Base-by-base conservation (phyloP, 1,140 invertebrate genomes). In the Orchesella cincta region DNA sequence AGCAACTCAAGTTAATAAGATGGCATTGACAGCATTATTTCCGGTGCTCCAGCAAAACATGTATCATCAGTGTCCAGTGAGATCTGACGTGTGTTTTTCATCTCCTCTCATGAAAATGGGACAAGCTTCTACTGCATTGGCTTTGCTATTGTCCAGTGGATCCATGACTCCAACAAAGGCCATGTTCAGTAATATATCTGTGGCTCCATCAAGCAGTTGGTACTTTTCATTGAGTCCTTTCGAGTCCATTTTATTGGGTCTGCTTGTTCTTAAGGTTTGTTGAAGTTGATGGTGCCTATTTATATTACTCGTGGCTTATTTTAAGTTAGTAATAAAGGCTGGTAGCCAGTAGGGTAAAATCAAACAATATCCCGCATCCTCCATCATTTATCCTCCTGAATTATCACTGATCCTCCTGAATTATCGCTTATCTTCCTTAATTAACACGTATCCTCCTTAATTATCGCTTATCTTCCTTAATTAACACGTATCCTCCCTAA, bases 161-260 rank as follows among this genome's bases (percentile, higher is more conserved):
- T 52, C 71, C 29, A 34, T 64, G 28, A 34, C 51, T n/a, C n/a
- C 34, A 35, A 35, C 39, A 0, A 20, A 73, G 20, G 76, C 71
- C 5, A 72, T 81, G 74, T 20, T 75, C 0, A 64, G 51, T 0
- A 79, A 81, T 51, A 78, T 81, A 31, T 79, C 80, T 0, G 75
- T 81, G 28, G 76, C 64, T 46, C 78, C 81, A n/a, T 78, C 76
- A 18, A 71, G 52, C 35, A 52, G 36, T 1, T 80, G 76, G 78
- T 81, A 80, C 54, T 81, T 81, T 46, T 57, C 81, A 26, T 79
- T 82, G 16, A 77, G 74, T 23, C 81, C 81, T 0, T 82, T 82
- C 33, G 81, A 82, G 46, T 80, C 79, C 0, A 82, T 82, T 75
- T 33, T 82, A 26, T n/a, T 82, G 31, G 81, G 81, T 26, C 23